phyloP scores from a whole-genome alignment of 2,797 vertebrate genomes.

The Enteromius mattozi region DNA sequence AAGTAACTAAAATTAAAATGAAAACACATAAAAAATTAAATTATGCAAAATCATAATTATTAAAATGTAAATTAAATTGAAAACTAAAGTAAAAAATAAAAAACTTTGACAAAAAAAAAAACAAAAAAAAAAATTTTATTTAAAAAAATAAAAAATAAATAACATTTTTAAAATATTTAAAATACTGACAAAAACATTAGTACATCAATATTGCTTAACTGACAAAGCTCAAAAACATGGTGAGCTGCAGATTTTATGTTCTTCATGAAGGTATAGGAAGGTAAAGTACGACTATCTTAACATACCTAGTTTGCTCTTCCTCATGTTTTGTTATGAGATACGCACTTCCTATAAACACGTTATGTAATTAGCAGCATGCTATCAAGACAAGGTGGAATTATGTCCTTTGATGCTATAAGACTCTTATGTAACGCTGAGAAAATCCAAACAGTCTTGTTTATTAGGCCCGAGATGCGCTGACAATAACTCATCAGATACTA shows the following conservation, averaged over 20 bases:
- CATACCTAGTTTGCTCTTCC: background rate
- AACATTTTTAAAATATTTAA: background rate
- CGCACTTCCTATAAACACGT: slow-evolving; percentile 4
- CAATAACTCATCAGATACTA: slow-evolving; percentile 1
- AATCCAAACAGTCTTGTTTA: slow-evolving; percentile 13
- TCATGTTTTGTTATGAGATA: background rate
- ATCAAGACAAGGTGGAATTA: slow-evolving; percentile 33
- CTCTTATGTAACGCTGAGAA: slow-evolving; percentile 34
- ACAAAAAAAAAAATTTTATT: background rate
- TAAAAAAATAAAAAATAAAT: background rate
- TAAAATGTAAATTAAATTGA: background rate
- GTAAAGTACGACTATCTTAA: background rate
- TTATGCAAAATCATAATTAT: background rate
- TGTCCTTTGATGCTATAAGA: slow-evolving; percentile 31
- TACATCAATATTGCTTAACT: background rate
- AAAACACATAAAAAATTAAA: too few relatives aligned
- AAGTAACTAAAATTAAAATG: background rate
- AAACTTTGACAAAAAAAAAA: background rate
- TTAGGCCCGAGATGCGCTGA: background rate
- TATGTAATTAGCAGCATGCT: slow-evolving; percentile 16
- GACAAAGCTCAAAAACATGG: background rate
- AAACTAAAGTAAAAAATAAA: background rate
- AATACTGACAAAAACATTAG: background rate
- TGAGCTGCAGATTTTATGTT: background rate
- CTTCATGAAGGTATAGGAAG: background rate